These are phyloP conservation scores for Oxygymnocypris stewartii DNA, from an alignment of 2,113 vertebrate species.

Conservation along the genomic window DNA sequence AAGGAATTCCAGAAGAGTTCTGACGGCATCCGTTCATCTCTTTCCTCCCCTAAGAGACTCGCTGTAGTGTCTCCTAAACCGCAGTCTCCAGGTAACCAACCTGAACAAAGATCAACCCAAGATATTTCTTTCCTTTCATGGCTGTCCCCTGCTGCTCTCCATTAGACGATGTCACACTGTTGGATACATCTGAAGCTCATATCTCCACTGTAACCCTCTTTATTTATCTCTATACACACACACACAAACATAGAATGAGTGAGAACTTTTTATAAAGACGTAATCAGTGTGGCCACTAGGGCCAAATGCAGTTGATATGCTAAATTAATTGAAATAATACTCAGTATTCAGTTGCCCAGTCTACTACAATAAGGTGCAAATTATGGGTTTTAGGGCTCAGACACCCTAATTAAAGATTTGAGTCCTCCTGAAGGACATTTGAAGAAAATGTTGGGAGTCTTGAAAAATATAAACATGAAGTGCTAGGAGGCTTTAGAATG, in stretches of 20 bases:
- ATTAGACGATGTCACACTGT: not conserved
- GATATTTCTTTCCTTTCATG: not conserved
- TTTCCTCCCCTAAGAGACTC: conserved; percentile 82
- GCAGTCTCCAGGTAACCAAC: conserved; percentile 82
- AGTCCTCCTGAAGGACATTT: not conserved
- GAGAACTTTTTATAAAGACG: not conserved
- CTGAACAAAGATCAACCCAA: not conserved
- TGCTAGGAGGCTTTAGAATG: not conserved
- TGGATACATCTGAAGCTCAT: conserved; percentile 4
- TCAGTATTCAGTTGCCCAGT: not conserved
- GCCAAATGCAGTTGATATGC: conserved; percentile 8
- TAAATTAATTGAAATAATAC: not conserved
- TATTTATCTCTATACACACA: not conserved
- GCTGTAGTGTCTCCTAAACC: conserved; percentile 74
- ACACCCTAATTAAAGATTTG: not conserved
- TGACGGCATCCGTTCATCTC: conserved; percentile 71
- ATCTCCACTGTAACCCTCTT: not conserved
- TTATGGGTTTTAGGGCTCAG: not conserved
- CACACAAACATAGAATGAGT: not conserved
- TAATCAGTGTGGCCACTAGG: not conserved
- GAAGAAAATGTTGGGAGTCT: not conserved
- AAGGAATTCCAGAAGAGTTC: conserved; percentile 83
- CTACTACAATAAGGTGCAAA: not conserved
- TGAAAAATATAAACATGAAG: not conserved
- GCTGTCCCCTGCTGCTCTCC: conserved; percentile 3